phyloP scores from a whole-genome alignment of 2,113 vertebrate species.

The Stegastes partitus region DNA sequence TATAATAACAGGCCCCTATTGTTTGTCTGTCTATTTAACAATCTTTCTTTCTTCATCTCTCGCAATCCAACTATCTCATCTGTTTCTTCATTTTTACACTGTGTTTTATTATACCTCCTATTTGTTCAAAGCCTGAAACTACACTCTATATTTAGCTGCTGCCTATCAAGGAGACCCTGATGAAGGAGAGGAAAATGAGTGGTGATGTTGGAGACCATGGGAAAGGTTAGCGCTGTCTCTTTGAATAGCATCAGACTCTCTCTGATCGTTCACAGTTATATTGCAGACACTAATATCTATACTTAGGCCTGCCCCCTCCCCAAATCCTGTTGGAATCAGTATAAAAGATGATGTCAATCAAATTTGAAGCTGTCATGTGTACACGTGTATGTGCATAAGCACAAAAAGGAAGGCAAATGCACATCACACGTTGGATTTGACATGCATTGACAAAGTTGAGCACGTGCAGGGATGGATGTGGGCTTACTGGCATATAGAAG shows the following conservation, averaged over 20 bases:
- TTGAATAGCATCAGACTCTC: constrained; percentile 53
- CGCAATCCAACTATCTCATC: not conserved
- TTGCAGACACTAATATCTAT: constrained; percentile 54
- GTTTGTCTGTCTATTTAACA: not conserved
- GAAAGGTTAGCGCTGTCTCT: constrained; percentile 69
- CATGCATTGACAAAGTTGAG: constrained; percentile 41
- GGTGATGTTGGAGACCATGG: constrained; percentile 54
- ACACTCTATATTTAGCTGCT: constrained; percentile 70
- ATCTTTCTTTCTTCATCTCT: not conserved
- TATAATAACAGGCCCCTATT: not conserved
- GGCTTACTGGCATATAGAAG: constrained; percentile 35
- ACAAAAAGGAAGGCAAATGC: constrained; percentile 27
- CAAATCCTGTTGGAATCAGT: constrained; percentile 4
- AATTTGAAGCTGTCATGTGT: not conserved
- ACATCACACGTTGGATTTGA: constrained; percentile 42
- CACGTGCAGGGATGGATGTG: constrained; percentile 22
- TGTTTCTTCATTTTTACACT: constrained; percentile 9
- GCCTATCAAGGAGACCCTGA: constrained; percentile 64
- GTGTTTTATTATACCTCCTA: constrained; percentile 45
- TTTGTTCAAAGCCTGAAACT: constrained; percentile 35
- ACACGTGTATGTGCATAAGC: not conserved
- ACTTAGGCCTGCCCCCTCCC: constrained; percentile 35
- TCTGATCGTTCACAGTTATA: constrained; percentile 66
- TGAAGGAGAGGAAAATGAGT: constrained; percentile 67
- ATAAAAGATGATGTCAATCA: constrained; percentile 41